Percentiles rank a stretch among this genome's conserved stretches.
These are phyloP conservation scores for Bubo scandiacus DNA, from an alignment of 2,113 vertebrate genomes.

Conservation along the genomic window DNA sequence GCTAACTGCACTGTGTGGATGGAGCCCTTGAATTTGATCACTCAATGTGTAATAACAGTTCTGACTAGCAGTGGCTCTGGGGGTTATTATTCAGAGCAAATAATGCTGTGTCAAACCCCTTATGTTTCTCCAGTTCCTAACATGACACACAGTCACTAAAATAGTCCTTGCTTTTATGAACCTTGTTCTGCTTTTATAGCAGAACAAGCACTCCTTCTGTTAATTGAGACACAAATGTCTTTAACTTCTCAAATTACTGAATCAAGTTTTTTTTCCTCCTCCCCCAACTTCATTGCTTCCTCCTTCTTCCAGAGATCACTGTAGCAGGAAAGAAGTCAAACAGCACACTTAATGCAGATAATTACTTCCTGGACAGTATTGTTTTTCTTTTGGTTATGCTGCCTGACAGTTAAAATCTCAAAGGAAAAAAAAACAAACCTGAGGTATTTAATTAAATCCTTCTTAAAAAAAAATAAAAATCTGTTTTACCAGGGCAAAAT, in stretches of 20 bases:
- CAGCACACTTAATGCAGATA: background rate
- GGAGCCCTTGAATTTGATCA: background rate
- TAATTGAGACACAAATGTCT: background rate
- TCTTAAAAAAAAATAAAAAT: background rate
- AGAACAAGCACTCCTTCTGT: background rate
- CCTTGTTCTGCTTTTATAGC: background rate
- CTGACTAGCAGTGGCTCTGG: background rate
- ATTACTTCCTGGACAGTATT: background rate
- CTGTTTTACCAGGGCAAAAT: background rate
- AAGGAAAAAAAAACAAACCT: no score
- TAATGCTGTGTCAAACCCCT: background rate
- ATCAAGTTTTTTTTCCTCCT: background rate
- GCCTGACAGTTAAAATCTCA: background rate
- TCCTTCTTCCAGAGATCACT: background rate
- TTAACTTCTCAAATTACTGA: background rate
- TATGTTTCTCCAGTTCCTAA: background rate
- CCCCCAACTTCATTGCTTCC: background rate
- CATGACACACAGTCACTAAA: background rate
- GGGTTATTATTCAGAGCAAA: background rate
- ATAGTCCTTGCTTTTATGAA: background rate
- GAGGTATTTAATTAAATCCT: background rate
- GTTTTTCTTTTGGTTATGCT: background rate
- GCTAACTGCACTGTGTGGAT: fast-evolving
- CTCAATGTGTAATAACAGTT: background rate
- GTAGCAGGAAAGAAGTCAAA: constrained; percentile 15